phyloP scores from a whole-genome alignment of 2,113 vertebrate species.

The Neogobius melanostomus region DNA sequence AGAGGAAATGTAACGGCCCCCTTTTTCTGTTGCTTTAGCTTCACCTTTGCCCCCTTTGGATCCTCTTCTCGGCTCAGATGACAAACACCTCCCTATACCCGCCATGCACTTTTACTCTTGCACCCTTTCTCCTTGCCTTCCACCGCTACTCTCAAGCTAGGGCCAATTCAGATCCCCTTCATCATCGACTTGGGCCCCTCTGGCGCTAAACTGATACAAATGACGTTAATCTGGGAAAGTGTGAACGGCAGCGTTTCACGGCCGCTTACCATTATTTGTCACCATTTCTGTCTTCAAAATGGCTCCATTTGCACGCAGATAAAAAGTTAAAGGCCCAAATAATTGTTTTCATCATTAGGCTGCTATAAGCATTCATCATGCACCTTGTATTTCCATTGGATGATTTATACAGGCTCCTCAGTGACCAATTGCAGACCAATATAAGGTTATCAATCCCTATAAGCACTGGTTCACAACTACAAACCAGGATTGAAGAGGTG shows the following conservation, averaged over 20 bases:
- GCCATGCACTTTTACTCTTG: constrained; percentile 36
- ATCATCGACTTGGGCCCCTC: constrained; percentile 67
- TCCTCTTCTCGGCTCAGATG: constrained; percentile 47
- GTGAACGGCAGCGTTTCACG: constrained; percentile 73
- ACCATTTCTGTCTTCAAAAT: constrained; percentile 74
- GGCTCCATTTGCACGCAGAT: constrained; percentile 60
- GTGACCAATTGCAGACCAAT: constrained; percentile 48
- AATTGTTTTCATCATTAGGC: constrained; percentile 76
- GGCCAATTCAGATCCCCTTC: constrained; percentile 57
- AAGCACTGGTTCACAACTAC: constrained; percentile 65
- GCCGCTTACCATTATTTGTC: constrained; percentile 73
- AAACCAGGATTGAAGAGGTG: constrained; percentile 59
- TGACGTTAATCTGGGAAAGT: constrained; percentile 75
- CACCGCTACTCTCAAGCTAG: constrained; percentile 33
- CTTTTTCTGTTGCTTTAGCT: constrained; percentile 73
- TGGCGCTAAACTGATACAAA: constrained; percentile 79
- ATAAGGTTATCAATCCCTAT: constrained; percentile 77
- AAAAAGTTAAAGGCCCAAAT: constrained; percentile 76
- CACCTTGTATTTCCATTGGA: constrained; percentile 67
- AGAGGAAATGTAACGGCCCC: constrained; percentile 71
- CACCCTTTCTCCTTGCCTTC: constrained; percentile 29
- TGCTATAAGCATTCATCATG: constrained; percentile 62
- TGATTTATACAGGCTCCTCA: constrained; percentile 72
- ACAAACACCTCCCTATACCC: constrained; percentile 57
- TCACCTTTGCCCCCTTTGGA: constrained; percentile 64